Base-by-base conservation (phyloP, 2,113 vertebrate species). In the Macheiramphus alcinus region DNA sequence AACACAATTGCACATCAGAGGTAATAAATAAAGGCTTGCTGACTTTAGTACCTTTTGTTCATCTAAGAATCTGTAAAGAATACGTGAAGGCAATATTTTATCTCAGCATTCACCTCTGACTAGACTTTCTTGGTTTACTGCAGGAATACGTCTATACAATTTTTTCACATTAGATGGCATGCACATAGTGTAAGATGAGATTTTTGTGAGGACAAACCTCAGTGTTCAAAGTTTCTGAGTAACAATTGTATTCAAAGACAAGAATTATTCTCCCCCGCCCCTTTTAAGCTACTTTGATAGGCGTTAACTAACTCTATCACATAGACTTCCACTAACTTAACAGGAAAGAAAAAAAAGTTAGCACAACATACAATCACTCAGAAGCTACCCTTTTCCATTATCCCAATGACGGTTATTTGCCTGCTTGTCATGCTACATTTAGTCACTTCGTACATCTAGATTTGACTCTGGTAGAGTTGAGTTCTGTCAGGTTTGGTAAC, bases 71-170 rank as follows among this genome's bases (percentile, higher is more conserved):
- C 65, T 5, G 10, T 80, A 58, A 89, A 84, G 43, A 94, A 47
- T 65, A 87, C 87, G 89, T 92, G 73, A 83, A 81, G 55, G 68
- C 65, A 88, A 26, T 86, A 68, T 87, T 96, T 97, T 87, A 40
- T 40, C 73, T 91, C 76, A 42, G 65, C 34, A 43, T 68, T 94
- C 45, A 56, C 18, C 65, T 92, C 88, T 50, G 32, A 45, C 42
- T 55, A 93, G 52, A 29, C 25, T 47, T 70, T 12, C 59, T 76
- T 66, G 14, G 53, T 88, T 88, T 91, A 58, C 80, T 78, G 19
- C 50, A 78, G 29, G 23, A 71, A 45, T 13, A 40, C 9, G 16
- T 80, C 53, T 21, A 2, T 0, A 21, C 3, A 7, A 16, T 48
- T 89, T 78, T 76, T 59, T 50, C 43, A 45, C 16, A 1, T 79